Base-by-base conservation (phyloP, 2,113 vertebrate species). In the Nanger granti region DNA sequence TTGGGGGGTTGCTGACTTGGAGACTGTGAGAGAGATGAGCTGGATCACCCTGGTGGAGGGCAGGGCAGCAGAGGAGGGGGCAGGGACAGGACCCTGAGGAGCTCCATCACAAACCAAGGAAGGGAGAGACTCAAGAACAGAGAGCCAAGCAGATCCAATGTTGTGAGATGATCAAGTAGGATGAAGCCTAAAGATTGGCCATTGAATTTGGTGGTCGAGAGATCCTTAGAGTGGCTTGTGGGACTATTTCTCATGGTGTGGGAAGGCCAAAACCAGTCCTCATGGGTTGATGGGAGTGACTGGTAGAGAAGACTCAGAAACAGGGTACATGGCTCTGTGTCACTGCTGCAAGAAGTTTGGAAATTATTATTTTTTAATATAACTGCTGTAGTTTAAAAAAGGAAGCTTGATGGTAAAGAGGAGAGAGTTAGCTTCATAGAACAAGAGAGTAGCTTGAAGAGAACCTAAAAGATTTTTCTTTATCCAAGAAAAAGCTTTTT, bases 131-230 rank as follows among this genome's bases (percentile, higher is more conserved):
- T 41, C 29, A 15, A 18, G 66, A 9, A 24, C 15, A 26, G 41
- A 20, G 34, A 31, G 37, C 69, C 44, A 11, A 26, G 66, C 11
- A 5, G 1, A 10, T 49, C 29, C 15, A 20, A 3, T 34, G 54
- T 59, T 7, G 24, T 62, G 85, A 92, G 34, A 24, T 22, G 55
- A n/a, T 13, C 22, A 7, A 17, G 41, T 1, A 4, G 57, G 82
- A 28, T 47, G n/a, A 31, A 55, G 62, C 9, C 44, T 22, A 31
- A 44, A 69, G 91, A 54, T 34, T 20, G 13, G 82, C 14, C 41
- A 26, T 1, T 17, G 69, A 17, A 5, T 13, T 3, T 20, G 20
- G 88, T 2, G 10, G 37, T 4, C 0, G 22, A 59, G 41, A 69
- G 47, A 26, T 10, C 37, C 28, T 2, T 59, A 34, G 57, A 14